Percentiles rank a stretch among this genome's conserved stretches.
These are phyloP conservation scores for Tetragonisca angustula DNA, from an alignment of 2,888 invertebrate species.

Conservation along the genomic window DNA sequence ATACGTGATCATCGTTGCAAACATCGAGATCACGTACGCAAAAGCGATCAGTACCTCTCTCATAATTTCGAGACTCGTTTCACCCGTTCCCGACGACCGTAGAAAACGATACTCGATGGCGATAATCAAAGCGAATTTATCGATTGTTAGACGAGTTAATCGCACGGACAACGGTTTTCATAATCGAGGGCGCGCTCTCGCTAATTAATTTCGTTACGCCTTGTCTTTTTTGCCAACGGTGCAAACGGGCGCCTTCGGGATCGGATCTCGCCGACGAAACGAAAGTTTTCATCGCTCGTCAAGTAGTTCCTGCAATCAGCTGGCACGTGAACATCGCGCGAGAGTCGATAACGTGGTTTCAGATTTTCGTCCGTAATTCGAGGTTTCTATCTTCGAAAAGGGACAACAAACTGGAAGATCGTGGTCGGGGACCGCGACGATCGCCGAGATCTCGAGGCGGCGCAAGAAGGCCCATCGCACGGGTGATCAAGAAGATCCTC, in stretches of 20 bases:
- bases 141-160: slow-evolving; percentile 38
- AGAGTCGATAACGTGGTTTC: background rate
- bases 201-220: slow-evolving; percentile 30
- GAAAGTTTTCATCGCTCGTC: slow-evolving; percentile 13
- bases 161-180: slow-evolving; percentile 18
- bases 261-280: slow-evolving; percentile 15
- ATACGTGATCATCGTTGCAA: background rate
- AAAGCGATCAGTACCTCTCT: background rate
- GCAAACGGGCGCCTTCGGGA: background rate
- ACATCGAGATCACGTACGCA: background rate
- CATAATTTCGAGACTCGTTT: background rate
- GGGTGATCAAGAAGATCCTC: slow-evolving; percentile 41
- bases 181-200: background rate
- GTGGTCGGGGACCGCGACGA: background rate
- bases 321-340: background rate
- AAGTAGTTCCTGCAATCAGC: background rate
- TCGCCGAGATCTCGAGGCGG: background rate
- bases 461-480: slow-evolving; percentile 23
- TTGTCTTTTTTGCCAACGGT: slow-evolving; percentile 5
- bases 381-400: background rate
- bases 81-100: background rate
- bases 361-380: background rate
- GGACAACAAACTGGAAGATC: background rate
- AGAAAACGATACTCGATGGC: slow-evolving; percentile 18
- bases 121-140: slow-evolving; percentile 21